phyloP scores from a whole-genome alignment of 1,140 invertebrate species.

The Drosophila nigromelanica region DNA sequence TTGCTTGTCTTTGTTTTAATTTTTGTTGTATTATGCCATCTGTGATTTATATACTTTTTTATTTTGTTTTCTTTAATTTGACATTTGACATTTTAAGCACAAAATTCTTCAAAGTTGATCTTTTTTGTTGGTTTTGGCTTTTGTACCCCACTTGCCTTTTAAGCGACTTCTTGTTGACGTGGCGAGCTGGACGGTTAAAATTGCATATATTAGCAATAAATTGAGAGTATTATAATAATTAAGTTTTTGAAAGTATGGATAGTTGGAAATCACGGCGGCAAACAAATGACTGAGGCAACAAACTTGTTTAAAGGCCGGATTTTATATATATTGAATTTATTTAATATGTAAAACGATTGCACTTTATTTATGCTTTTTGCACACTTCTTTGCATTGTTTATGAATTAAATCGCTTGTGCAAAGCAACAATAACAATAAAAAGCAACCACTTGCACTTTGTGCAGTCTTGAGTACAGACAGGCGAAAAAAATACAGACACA shows the following conservation, averaged over 20 bases:
- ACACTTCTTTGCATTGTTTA: conserved; percentile 78
- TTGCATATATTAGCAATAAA: conserved; percentile 56
- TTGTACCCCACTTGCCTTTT: conserved; percentile 52
- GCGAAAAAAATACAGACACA: conserved; percentile 13
- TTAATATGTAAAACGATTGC: conserved; percentile 52
- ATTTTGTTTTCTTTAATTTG: conserved; percentile 16
- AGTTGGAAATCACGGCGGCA: conserved; percentile 27
- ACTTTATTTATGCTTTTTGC: conserved; percentile 76
- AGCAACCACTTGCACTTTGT: conserved; percentile 43
- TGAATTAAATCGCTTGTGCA: conserved; percentile 65
- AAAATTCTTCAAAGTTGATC: conserved; percentile 17
- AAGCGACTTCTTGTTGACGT: conserved; percentile 56
- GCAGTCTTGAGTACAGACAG: conserved; percentile 39
- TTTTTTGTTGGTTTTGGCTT: background rate
- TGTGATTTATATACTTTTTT: conserved; percentile 28
- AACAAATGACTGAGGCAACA: conserved; percentile 80
- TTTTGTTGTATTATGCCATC: conserved; percentile 12
- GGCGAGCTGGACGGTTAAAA: conserved; percentile 32
- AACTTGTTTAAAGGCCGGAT: conserved; percentile 62
- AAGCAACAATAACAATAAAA: conserved; percentile 48
- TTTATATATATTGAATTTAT: conserved; percentile 49
- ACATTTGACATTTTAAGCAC: conserved; percentile 45
- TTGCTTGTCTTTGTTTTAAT: conserved; percentile 1
- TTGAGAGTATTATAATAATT: conserved; percentile 49
- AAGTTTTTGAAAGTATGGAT: conserved; percentile 44